Base-by-base conservation (phyloP, 2,888 invertebrate species). In the Tridacna gigas region DNA sequence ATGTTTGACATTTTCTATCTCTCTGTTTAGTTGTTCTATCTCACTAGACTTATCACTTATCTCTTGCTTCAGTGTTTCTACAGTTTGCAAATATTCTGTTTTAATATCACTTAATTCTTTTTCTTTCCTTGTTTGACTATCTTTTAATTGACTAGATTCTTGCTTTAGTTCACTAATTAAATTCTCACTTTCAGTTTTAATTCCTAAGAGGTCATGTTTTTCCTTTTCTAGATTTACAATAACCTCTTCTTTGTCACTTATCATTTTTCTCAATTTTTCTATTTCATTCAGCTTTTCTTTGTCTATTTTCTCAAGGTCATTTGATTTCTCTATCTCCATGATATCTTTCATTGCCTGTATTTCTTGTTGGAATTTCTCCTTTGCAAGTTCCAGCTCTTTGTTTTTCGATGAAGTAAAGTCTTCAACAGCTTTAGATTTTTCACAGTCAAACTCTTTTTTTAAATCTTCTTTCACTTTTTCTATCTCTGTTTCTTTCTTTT, bases 241-340 rank as follows among this genome's bases (percentile, higher is more conserved):
- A 37, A 56, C 61, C 9, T 5, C 69, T 22, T 69, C 69, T 69
- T 69, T 69, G 20, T 84, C 85, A 56, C 67, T 73, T 60, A 84
- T 80, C 9, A 79, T 73, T 71, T 84, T 83, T 51, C 86, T 86
- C 2, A 87, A 61, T 65, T 80, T 86, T 73, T 89, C 86, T 11
- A 87, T 82, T 75, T 86, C 86, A 80, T 86, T 84, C 3, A 77
- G 22, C 48, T 82, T 82, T 60, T 86, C 80, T 78, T 86, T 84
- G 56, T 86, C 80, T 26, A 84, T 37, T 73, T 86, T 84, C 75
- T 82, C 86, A n/a, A 84, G 60, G 63, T 86, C 86, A 56, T 86
- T 84, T n/a, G 75, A 73, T 60, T 80, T 82, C 74, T 86, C 86
- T 63, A 84, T 86, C 63, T 86, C 82, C 26, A 82, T 74, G 37